These are phyloP conservation scores for Phallusia fumigata DNA, from an alignment of 23 tunicate genomes.

Conservation along the genomic window DNA sequence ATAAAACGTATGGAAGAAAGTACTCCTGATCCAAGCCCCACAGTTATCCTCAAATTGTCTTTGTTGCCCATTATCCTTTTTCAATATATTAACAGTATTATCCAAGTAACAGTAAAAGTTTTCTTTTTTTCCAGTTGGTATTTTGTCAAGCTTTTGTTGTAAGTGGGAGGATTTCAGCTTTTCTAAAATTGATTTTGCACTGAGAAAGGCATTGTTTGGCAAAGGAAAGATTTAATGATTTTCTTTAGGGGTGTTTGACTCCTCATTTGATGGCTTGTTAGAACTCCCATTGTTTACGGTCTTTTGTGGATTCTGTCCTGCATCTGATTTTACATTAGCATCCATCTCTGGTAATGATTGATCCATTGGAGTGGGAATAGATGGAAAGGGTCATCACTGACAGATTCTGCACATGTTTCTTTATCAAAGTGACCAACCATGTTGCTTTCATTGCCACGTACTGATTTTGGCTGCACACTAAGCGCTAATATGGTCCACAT, in stretches of 20 bases:
- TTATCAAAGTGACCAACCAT: no score
- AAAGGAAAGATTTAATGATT: background rate
- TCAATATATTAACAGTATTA: background rate
- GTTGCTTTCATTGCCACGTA: no score
- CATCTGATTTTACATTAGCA: no score
- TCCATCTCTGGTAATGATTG: no score
- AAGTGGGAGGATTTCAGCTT: background rate
- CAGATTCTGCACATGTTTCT: no score
- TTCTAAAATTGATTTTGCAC: background rate
- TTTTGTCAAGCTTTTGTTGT: background rate
- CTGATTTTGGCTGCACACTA: background rate
- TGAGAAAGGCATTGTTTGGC: constrained; percentile 4
- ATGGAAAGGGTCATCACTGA: no score
- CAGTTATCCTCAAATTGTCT: constrained; percentile 12
- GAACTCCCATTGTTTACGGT: no score
- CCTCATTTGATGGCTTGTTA: no score
- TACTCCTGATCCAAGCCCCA: background rate
- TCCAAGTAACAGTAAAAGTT: background rate
- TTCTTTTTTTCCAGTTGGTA: constrained; percentile 18
- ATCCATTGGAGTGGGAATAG: no score
- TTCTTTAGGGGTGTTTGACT: constrained; percentile 10
- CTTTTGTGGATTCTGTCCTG: no score
- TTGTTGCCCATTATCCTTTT: background rate
- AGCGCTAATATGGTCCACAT: constrained; percentile 1
- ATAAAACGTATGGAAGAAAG: background rate